Evolutionary conservation across 2,888 invertebrate species (phyloP), one percentile per base, ranked within the genome.

Genomic region (Spisula subtruncata): DNA sequence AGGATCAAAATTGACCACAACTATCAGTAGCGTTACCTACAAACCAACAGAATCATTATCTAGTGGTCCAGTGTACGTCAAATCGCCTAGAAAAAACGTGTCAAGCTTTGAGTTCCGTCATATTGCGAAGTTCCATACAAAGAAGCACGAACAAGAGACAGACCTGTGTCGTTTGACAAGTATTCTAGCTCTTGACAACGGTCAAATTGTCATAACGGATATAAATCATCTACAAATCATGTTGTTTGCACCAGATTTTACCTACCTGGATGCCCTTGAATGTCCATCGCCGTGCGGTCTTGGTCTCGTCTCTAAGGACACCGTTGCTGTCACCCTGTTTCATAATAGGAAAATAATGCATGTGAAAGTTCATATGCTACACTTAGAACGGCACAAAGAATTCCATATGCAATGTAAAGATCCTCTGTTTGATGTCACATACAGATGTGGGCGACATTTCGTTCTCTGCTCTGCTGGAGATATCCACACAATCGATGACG

Each of bases 181-280:
- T 29, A 90, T 92, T 8, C 82, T 87, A 0, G 89, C 85, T 1
- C 81, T 92, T 18, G 88, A 88, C 56, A 90, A 89, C 46, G 92
- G 92, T 20, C 89, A 91, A 51, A 84, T 92, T 35, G 71, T 92
- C 16, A 87, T 91, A 8, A 18, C 92, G 6, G 92, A 92, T 75
- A 89, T 92, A 48, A 92, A 89, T 85, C 92, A 92, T 85, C 82
- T 89, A 20, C 86, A 88, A 25, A 86, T 92, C 1, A 92, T 92
- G 92, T 56, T 92, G 10, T 91, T 89, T 83, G 92, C 88, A 20
- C 81, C 88, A 71, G 89, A 92, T 46, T 91, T 86, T 66, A 86
- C 85, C 4, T 92, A 90, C 32, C 80, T 92, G 16, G 86, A 82
- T 51, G 46, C 90, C 32, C 32, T 90, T 16, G 90, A 92, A 25